Evolutionary conservation across 2,888 invertebrate genomes (phyloP), one percentile per base, ranked within the genome.

Genomic region (Dorcus parallelipipedus): DNA sequence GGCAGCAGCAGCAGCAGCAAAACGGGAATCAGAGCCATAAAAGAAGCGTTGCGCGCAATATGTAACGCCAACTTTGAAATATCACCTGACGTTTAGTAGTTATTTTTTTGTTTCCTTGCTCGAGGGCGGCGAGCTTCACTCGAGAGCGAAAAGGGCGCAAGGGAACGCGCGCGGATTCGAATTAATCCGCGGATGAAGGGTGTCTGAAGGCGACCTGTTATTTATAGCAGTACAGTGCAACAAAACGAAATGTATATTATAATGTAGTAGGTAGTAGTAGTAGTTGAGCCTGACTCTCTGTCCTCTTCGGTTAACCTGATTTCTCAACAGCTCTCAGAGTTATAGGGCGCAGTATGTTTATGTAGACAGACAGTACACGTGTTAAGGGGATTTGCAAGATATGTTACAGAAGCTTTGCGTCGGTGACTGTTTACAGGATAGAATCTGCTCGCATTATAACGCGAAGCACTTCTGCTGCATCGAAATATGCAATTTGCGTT

Each of bases 371-470:
- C 60, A 64, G 59, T 66, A 67, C 68, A 68, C 61, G 64, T 68
- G 67, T 70, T 69, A 60, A 56, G 65, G 62, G 65, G 67, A 69
- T 69, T 68, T 69, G 65, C 63, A 64, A 61, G 67, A 68, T 65
- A 56, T 65, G 68, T 64, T 64, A 65, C 64, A 60, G 61, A 52
- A 54, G 61, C 61, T 58, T 56, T 56, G 49, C 52, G 63, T 61
- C 65, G 61, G 49, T 62, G 57, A 65, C 58, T 65, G 64, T 65
- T 65, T 61, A 54, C 60, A 43, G 54, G 50, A 38, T 49, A 23
- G 45, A 45, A 20, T 17, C 14, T 23, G 45, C 9, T 20, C 45
- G 45, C 23, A 45, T 45, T 45, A 45, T 45, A 33, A 6, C 26
- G 26, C 7, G 26, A 33, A 33, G 26, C 26, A 33, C 26, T 33